Evolutionary conservation across 2,797 vertebrate genomes (phyloP), one percentile per base, ranked within the genome.

Genomic region (Emys orbicularis): DNA sequence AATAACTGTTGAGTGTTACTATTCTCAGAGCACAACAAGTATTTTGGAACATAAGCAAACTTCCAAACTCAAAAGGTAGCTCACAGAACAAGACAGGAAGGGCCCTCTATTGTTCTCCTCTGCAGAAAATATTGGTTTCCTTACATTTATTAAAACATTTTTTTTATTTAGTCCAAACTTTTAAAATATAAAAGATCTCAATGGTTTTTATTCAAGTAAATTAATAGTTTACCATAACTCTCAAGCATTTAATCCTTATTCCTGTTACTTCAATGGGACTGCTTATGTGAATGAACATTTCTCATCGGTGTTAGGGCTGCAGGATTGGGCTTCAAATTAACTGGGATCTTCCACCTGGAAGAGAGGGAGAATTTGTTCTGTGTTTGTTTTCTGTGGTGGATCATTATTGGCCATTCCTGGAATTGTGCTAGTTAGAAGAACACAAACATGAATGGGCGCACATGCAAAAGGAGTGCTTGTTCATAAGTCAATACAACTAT

Each of bases 1-100:
- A 98, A 96, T 96, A 97, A 83, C 2, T 13, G 13, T 3, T 12
- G 27, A 50, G 41, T 79, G 77, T 92, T 96, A 84, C 90, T 96
- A 94, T 97, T 94, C 79, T 83, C 47, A 79, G 93, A 92, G 47
- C 77, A 41, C 0, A 7, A 79, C 68, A 88, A 92, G 27, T 34
- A 59, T 68, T 82, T 74, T 89, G 72, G 44, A 95, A 88, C 54
- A 88, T 41, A 89, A 94, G 85, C 84, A 96, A 80, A 84, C 52
- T 29, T 90, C 68, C 68, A 90, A 44, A 95, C 80, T 86, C 50
- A 89, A 89, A 90, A 2, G 3, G 29, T 86, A 90, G 76, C 29
- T 76, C 37, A 15, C 61, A 57, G 44, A 19, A 27, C 27, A 29
- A 34, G 23, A 12, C 0, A 2, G 41, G 68, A 88, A 0, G 2